A percentile compares a stretch with the other conserved stretches of the same genome.
phyloP scores from a whole-genome alignment of 2,888 invertebrate genomes.

The Cataglyphis altisquamis region DNA sequence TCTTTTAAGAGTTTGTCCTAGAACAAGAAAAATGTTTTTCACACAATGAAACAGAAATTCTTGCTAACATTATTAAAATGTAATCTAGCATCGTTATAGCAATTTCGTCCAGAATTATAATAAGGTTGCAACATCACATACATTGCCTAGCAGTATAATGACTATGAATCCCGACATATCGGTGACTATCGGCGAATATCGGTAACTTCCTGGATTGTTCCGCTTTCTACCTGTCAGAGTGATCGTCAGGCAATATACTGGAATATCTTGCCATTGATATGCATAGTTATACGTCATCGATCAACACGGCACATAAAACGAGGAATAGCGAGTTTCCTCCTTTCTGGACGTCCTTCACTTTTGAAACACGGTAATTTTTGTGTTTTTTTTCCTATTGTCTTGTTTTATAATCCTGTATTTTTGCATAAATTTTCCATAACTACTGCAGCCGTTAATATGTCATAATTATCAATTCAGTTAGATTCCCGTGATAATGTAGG shows the following conservation, averaged over 20 bases:
- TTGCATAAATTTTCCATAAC: background rate
- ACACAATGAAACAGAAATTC: background rate
- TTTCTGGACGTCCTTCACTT: background rate
- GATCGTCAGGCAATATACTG: slow-evolving; percentile 31
- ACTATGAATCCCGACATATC: slow-evolving; percentile 13
- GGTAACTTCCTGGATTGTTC: slow-evolving; percentile 78
- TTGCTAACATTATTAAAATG: background rate
- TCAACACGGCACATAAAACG: background rate
- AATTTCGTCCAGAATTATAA: background rate
- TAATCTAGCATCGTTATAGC: too few relatives aligned
- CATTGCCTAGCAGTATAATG: background rate
- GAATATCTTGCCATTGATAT: slow-evolving; percentile 19
- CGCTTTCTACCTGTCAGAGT: slow-evolving; percentile 79
- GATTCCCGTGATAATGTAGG: background rate
- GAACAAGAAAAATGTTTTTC: background rate
- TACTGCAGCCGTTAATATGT: background rate
- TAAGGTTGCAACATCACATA: background rate
- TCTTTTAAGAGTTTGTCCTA: background rate
- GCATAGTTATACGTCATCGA: slow-evolving; percentile 37
- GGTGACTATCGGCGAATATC: background rate
- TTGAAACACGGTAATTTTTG: background rate
- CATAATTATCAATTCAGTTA: background rate
- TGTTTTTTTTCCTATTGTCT: background rate
- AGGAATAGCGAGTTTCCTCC: background rate
- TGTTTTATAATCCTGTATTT: background rate